phyloP scores from a whole-genome alignment of 2,888 invertebrate species.

The Cynaeus angustus region DNA sequence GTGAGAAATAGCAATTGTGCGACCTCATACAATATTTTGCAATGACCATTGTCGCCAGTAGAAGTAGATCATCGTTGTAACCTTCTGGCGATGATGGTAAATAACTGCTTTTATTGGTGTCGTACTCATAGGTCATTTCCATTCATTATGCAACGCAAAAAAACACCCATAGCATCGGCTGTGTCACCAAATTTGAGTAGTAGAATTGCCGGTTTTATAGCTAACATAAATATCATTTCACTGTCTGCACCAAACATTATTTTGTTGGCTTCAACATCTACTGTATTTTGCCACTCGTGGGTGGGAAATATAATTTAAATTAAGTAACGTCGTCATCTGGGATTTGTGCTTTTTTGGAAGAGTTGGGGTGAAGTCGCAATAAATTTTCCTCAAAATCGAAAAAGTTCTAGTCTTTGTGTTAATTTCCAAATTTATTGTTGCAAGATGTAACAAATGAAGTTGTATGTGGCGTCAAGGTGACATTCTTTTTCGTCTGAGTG shows the following conservation, averaged over 20 bases:
- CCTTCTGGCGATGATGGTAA: slow-evolving; percentile 6
- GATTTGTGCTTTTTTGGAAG: not conserved
- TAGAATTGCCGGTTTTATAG: not conserved
- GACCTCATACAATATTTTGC: slow-evolving; percentile 9
- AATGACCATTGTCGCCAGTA: slow-evolving; percentile 5
- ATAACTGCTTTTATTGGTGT: not conserved
- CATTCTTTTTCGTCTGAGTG: slow-evolving; percentile 5
- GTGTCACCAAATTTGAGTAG: too few relatives aligned
- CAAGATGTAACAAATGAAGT: slow-evolving; percentile 1
- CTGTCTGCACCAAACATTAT: not conserved
- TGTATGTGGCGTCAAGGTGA: slow-evolving; percentile 7
- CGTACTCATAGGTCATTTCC: not conserved
- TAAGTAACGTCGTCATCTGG: not conserved
- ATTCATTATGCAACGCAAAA: not conserved
- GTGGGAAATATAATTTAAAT: slow-evolving; percentile 15
- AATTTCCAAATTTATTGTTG: slow-evolving; percentile 9
- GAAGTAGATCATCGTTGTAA: not conserved
- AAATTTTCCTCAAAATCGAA: not conserved
- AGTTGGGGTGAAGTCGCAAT: not conserved
- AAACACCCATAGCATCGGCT: too few relatives aligned
- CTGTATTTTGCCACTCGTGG: slow-evolving; percentile 12
- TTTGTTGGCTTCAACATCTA: slow-evolving; percentile 4
- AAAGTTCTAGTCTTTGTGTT: too few relatives aligned
- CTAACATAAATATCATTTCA: not conserved
- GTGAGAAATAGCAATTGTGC: not conserved